phyloP scores from a whole-genome alignment of 2,888 invertebrate genomes.

The Dorcus hopei region DNA sequence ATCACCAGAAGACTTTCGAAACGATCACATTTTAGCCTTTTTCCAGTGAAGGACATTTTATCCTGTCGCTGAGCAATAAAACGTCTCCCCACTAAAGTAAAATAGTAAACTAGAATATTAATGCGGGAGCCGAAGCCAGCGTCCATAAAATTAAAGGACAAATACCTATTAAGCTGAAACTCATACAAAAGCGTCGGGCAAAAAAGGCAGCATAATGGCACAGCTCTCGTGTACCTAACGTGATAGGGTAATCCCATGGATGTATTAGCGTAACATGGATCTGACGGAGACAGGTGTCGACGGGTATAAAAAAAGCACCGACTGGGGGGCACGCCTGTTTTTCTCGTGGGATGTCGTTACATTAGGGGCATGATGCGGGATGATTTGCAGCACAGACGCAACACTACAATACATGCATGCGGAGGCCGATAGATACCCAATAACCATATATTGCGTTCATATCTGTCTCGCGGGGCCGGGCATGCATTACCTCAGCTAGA shows the following conservation, averaged over 20 bases:
- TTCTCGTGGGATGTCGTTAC: constrained; percentile 5
- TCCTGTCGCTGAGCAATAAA: too few species aligned
- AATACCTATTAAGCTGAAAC: not conserved
- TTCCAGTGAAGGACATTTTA: too few species aligned
- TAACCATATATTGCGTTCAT: constrained; percentile 47
- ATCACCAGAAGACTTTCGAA: too few species aligned
- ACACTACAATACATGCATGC: constrained; percentile 40
- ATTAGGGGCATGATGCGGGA: constrained; percentile 31
- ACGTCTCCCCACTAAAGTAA: not conserved
- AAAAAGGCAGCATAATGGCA: not conserved
- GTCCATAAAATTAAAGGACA: not conserved
- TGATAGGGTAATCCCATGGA: too few species aligned
- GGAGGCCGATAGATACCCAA: constrained; percentile 45
- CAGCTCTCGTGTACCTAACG: too few species aligned
- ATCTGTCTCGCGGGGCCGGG: constrained; percentile 43
- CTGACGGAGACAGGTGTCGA: not conserved
- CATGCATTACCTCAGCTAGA: constrained; percentile 41
- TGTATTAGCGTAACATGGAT: not conserved
- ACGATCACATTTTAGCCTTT: too few species aligned
- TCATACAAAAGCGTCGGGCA: not conserved
- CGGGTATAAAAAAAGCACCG: not conserved
- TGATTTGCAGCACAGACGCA: constrained; percentile 39
- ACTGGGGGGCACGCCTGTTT: not conserved
- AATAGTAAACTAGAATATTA: not conserved
- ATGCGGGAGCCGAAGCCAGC: not conserved